These are phyloP conservation scores for Heptranchias perlo DNA, from an alignment of 2,113 vertebrate genomes.

Conservation along the genomic window DNA sequence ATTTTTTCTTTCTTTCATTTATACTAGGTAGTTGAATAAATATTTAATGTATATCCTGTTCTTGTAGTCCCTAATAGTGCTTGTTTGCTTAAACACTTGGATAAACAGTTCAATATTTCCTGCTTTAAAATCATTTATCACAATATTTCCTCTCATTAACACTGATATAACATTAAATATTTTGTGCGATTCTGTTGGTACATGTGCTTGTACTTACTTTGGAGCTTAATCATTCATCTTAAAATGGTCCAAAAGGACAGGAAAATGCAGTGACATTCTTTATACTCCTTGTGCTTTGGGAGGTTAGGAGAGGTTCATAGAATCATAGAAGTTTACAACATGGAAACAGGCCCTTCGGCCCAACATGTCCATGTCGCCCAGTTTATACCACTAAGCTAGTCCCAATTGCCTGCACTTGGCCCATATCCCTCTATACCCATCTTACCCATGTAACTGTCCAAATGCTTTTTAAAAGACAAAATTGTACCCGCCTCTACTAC, in stretches of 20 bases:
- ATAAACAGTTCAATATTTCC: constrained; percentile 9
- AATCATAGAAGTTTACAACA: too few relatives aligned
- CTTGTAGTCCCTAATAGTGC: constrained; percentile 1
- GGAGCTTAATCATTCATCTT: not conserved
- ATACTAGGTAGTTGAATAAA: not conserved
- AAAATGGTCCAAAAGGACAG: not conserved
- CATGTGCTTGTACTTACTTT: not conserved
- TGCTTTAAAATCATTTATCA: not conserved
- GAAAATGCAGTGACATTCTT: not conserved
- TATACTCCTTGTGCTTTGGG: not conserved
- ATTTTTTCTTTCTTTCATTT: constrained; percentile 12
- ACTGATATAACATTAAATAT: not conserved
- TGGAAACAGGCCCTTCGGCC: too few relatives aligned
- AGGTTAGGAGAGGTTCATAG: not conserved
- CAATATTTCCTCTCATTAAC: not conserved
- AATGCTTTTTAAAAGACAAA: too few relatives aligned
- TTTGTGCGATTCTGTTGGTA: not conserved
- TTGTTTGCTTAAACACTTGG: constrained; percentile 22
- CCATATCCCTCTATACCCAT: too few relatives aligned
- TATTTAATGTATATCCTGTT: constrained; percentile 24
- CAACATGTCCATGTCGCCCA: too few relatives aligned
- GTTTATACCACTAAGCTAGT: too few relatives aligned
- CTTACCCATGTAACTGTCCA: too few relatives aligned
- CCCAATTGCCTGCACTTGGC: too few relatives aligned
- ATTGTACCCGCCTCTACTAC: too few relatives aligned